These are phyloP conservation scores for Pachypeltis micranthus DNA, from an alignment of 1,140 invertebrate genomes.

Conservation along the genomic window DNA sequence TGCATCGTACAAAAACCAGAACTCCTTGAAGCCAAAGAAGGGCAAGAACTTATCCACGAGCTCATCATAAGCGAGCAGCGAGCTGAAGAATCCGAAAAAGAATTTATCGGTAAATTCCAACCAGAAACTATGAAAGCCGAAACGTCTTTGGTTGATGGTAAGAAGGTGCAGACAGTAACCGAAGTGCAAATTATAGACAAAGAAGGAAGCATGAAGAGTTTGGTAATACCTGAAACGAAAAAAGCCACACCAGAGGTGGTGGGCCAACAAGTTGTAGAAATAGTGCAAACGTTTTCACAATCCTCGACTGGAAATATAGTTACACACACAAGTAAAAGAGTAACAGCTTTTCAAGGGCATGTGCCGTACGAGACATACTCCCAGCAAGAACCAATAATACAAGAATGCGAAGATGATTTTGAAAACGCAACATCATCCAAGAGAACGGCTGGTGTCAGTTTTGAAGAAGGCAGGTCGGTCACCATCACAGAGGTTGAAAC, in stretches of 20 bases:
- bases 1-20: constrained; percentile 23
- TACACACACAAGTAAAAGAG: constrained; percentile 22
- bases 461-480: constrained; percentile 39
- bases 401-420: constrained; percentile 28
- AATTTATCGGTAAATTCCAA: constrained; percentile 24
- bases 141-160: constrained; percentile 24
- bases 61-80: constrained; percentile 30
- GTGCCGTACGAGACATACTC: constrained; percentile 31
- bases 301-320: constrained; percentile 19
- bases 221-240: constrained; percentile 25
- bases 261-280: constrained; percentile 22
- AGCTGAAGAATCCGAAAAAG: constrained; percentile 29
- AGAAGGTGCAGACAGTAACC: constrained; percentile 27
- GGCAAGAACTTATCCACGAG: constrained; percentile 32
- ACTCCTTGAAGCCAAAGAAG: constrained; percentile 30
- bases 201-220: constrained; percentile 23
- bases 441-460: constrained; percentile 30
- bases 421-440: constrained; percentile 8
- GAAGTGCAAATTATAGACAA: constrained; percentile 28
- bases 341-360: constrained; percentile 32
- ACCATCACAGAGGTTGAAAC: constrained; percentile 39
- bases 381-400: constrained; percentile 29
- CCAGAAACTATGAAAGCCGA: constrained; percentile 22
- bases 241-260: constrained; percentile 21
- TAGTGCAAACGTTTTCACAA: constrained; percentile 22